These are phyloP conservation scores for Ylistrum balloti DNA, from an alignment of 1,140 invertebrate species.

Conservation along the genomic window DNA sequence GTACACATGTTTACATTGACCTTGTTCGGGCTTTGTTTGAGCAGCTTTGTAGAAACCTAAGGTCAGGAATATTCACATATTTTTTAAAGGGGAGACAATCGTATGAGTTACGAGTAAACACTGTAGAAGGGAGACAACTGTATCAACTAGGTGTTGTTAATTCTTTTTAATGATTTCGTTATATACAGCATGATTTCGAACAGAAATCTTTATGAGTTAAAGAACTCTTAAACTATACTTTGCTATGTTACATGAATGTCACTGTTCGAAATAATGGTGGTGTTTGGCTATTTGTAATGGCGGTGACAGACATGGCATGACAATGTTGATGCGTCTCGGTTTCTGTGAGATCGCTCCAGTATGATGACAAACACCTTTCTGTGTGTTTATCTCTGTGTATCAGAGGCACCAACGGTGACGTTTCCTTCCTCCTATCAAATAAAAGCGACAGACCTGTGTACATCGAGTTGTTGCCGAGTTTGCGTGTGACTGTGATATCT, in stretches of 20 bases:
- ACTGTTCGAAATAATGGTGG: neutral
- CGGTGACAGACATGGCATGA: neutral
- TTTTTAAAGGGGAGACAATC: too few species aligned
- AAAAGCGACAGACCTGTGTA: neutral
- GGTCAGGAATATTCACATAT: too few species aligned
- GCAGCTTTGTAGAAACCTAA: neutral
- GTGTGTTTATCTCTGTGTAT: neutral
- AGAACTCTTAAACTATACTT: too few species aligned
- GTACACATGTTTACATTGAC: neutral
- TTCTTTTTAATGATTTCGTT: neutral
- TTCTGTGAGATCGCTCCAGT: neutral
- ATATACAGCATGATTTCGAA: neutral
- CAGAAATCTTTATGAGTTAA: neutral
- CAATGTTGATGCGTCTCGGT: neutral
- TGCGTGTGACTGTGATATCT: neutral
- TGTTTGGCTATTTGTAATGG: neutral
- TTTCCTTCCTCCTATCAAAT: slow-evolving; percentile 39
- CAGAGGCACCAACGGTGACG: neutral
- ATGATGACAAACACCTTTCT: neutral
- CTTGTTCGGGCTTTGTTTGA: neutral
- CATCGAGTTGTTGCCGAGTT: neutral
- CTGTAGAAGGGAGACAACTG: too few species aligned
- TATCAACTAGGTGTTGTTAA: neutral
- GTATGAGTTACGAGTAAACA: neutral
- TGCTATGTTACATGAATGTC: too few species aligned